Conservation (phyloP, 2,888 invertebrate species). For the Tetanocera ferruginea region DNA sequence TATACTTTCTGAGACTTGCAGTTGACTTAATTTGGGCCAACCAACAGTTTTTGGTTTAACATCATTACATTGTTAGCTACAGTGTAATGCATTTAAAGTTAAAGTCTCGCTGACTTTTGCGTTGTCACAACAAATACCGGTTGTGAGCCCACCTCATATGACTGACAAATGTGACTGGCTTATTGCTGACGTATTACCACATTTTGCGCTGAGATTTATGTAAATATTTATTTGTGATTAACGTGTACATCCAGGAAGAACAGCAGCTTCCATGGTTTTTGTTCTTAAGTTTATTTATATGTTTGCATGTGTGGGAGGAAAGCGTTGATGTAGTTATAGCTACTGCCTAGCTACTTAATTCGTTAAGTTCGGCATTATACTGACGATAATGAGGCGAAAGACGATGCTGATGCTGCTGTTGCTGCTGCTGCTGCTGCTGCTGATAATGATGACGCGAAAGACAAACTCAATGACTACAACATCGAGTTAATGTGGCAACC, state of each 20-base stretch:
- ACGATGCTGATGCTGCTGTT: not conserved
- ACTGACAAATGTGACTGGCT: not conserved
- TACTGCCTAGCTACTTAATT: not conserved
- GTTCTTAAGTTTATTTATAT: not conserved
- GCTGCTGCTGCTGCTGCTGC: not conserved
- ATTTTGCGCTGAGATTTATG: not conserved
- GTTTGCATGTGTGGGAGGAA: not conserved
- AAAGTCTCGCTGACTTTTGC: not conserved
- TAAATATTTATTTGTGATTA: slow-evolving; percentile 29
- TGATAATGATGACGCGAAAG: not conserved
- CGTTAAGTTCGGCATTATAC: not conserved
- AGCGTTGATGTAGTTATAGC: not conserved
- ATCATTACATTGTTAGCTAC: no score
- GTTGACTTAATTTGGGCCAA: no score
- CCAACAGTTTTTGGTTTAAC: no score
- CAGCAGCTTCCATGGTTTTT: not conserved
- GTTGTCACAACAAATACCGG: not conserved
- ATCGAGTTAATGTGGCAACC: not conserved
- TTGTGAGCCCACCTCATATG: not conserved
- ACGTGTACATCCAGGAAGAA: not conserved
- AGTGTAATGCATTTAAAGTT: no score
- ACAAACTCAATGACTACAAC: not conserved
- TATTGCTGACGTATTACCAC: not conserved
- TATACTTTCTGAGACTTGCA: no score
- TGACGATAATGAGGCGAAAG: not conserved